Percentiles rank a stretch among this genome's conserved stretches.
phyloP scores from a whole-genome alignment of 2,888 invertebrate species.

The Gymnoscelis rufifasciata region DNA sequence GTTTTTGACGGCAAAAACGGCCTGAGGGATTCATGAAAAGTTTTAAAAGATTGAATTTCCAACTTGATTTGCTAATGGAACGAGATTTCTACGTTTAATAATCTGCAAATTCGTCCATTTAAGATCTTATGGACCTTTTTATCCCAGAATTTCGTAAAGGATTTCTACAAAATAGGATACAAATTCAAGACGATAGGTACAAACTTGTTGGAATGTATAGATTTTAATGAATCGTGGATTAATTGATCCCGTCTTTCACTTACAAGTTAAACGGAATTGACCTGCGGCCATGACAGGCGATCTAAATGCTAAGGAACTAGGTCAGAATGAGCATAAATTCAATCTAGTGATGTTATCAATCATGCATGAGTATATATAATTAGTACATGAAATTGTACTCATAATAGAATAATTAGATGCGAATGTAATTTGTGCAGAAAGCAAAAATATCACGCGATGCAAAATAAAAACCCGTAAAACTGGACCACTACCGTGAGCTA shows the following conservation, averaged over 20 bases:
- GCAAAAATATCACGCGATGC: too few relatives aligned
- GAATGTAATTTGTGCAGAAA: too few relatives aligned
- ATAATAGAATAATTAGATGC: too few relatives aligned
- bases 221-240: conserved; percentile 14
- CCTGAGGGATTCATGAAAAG: conserved; percentile 16
- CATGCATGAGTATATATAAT: conserved; percentile 2
- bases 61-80: conserved; percentile 26
- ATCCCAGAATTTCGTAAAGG: neutral
- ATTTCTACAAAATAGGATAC: too few relatives aligned
- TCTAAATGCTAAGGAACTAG: conserved; percentile 52
- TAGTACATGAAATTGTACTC: too few relatives aligned
- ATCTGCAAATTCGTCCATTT: neutral
- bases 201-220: neutral
- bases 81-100: neutral
- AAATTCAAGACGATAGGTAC: too few relatives aligned
- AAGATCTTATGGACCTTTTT: neutral
- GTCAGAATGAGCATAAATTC: conserved; percentile 58
- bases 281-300: conserved; percentile 49
- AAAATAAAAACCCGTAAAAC: too few relatives aligned
- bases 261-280: conserved; percentile 31
- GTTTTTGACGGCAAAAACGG: conserved; percentile 20
- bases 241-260: conserved; percentile 22
- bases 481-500: too few relatives aligned
- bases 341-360: conserved; percentile 38
- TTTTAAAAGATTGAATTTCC: conserved; percentile 24